Base-by-base conservation (phyloP, 2,888 invertebrate genomes). In the Drosophila helvetica region DNA sequence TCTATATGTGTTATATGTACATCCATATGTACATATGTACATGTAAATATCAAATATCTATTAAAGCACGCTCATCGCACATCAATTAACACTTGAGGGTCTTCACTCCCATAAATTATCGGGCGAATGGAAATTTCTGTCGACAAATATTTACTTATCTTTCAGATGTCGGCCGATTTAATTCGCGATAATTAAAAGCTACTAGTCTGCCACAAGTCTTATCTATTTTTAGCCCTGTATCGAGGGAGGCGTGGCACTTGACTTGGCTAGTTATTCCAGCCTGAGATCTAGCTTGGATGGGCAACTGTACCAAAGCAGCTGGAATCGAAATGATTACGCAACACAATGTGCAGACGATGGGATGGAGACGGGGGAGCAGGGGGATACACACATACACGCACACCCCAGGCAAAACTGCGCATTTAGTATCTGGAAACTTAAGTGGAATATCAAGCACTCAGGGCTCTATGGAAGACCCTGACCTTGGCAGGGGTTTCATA, bases 121-220 rank as follows among this genome's bases (percentile, higher is more conserved):
- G 56, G 48, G 50, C 43, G 25, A 66, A 33, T 67, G 65, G 65
- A 66, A 66, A 67, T 9, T 66, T 66, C 48, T 56, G 25, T n/a
- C 43, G 5, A n/a, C 48, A 25, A 15, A 15, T n/a, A 25, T 38
- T 43, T 55, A 43, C 65, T 67, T 66, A 66, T 67, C 56, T 67
- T 5, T 33, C 8, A 55, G 27, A 66, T 55, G 27, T 65, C 67
- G 56, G 45, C 43, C 10, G 50, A 67, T 43, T 63, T 66, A 50
- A 67, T 19, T 56, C n/a, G 12, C 25, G 67, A 55, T 66, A 66
- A 66, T 65, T 66, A 55, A 66, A 47, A 10, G 0, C 5, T 46
- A 18, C 10, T 19, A 9, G 27, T 25, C 5, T 33, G 33, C 12
- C 33, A 10, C 33, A 33, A 33, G 33, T 33, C n/a, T n/a, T 2